Percentiles rank a stretch among this genome's conserved stretches.
These are phyloP conservation scores for Lottia scabra DNA, from an alignment of 2,888 invertebrate species.

Conservation along the genomic window DNA sequence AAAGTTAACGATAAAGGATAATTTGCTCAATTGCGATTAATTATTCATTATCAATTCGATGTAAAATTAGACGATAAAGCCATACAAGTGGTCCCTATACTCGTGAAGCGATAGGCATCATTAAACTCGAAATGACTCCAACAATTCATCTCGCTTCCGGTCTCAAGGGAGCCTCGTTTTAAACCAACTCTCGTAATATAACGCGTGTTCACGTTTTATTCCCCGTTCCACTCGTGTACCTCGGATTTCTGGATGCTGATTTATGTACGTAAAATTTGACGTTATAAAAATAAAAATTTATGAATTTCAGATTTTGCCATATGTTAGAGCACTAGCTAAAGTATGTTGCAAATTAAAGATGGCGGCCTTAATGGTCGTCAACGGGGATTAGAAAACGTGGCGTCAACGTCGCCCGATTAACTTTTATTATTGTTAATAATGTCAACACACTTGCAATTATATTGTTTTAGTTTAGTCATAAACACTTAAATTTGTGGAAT, in stretches of 20 bases:
- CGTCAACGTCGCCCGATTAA: too few relatives aligned
- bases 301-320: too few relatives aligned
- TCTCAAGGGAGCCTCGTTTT: not conserved
- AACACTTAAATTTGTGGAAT: too few relatives aligned
- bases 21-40: slow-evolving; percentile 34
- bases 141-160: slow-evolving; percentile 18
- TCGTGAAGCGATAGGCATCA: slow-evolving; percentile 14
- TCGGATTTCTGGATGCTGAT: not conserved
- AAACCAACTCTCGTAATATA: not conserved
- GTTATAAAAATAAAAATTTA: too few relatives aligned
- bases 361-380: too few relatives aligned
- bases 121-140: slow-evolving; percentile 14
- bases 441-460: too few relatives aligned
- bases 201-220: not conserved
- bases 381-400: too few relatives aligned
- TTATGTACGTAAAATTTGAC: not conserved
- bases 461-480: too few relatives aligned
- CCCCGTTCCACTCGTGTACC: not conserved
- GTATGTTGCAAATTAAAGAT: too few relatives aligned
- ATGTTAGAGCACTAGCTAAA: too few relatives aligned
- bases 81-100: slow-evolving; percentile 14
- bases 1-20: slow-evolving; percentile 30
- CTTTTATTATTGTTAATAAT: too few relatives aligned
- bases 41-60: slow-evolving; percentile 30
- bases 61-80: slow-evolving; percentile 26